Conservation (phyloP, 2,888 invertebrate genomes). For the Capitulum mitella region DNA sequence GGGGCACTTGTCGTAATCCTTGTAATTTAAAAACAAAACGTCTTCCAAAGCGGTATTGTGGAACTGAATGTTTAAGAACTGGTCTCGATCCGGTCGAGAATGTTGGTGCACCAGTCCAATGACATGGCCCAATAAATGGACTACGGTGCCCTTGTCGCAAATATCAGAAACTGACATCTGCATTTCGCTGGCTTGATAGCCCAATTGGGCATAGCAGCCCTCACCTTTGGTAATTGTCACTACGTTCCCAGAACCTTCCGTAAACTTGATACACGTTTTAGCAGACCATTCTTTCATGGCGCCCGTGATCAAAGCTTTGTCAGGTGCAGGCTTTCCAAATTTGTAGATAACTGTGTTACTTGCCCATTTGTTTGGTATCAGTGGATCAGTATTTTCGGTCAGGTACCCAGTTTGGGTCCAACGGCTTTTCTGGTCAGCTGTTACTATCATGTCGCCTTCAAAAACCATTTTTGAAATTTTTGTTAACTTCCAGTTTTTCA, state of each 20-base stretch:
- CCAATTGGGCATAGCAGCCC: neutral
- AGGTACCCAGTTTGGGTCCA: neutral
- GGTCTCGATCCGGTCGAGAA: neutral
- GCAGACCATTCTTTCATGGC: slow-evolving; percentile 8
- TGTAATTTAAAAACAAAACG: neutral
- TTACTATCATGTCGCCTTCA: slow-evolving; percentile 5
- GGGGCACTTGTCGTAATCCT: neutral
- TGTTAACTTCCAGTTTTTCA: neutral
- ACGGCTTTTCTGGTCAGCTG: neutral
- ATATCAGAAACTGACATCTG: neutral
- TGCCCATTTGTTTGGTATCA: neutral
- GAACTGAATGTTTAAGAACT: neutral
- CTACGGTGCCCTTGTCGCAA: neutral
- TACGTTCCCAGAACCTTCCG: neutral
- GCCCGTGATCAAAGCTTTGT: neutral
- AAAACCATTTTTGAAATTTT: neutral
- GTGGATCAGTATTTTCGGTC: neutral
- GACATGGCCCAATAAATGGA: slow-evolving; percentile 9
- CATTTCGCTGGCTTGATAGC: neutral
- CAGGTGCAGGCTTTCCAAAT: neutral
- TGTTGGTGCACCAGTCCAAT: slow-evolving; percentile 6
- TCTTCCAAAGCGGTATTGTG: slow-evolving; percentile 4
- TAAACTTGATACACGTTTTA: slow-evolving; percentile 19
- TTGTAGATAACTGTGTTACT: neutral
- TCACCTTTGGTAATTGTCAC: neutral